Conservation (phyloP, 2,113 vertebrate species). For the Plestiodon gilberti region DNA sequence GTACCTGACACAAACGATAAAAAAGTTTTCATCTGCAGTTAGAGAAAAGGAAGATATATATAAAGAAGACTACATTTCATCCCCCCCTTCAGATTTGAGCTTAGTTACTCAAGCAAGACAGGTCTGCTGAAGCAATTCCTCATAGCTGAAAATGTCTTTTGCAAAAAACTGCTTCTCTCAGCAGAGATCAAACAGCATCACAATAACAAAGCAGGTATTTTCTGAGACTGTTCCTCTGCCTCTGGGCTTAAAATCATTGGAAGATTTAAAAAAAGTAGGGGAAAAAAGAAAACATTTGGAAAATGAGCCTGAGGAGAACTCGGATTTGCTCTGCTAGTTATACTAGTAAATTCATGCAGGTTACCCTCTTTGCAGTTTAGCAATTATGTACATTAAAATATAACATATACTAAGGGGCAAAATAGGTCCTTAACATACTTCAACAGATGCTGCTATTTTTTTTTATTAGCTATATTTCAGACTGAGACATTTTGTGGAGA, state of each 20-base stretch:
- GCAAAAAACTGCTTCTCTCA: neutral
- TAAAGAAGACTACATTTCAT: neutral
- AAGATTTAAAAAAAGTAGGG: neutral
- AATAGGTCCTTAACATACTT: neutral
- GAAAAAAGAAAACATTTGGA: neutral
- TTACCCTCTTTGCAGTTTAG: neutral
- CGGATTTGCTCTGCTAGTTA: neutral
- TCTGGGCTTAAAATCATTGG: slow-evolving; percentile 1
- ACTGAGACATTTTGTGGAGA: neutral
- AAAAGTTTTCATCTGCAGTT: neutral
- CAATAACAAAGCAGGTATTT: slow-evolving; percentile 16
- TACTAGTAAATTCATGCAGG: neutral
- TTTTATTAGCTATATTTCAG: neutral
- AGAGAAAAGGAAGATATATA: slow-evolving; percentile 1
- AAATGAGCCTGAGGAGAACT: neutral
- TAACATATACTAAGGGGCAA: neutral
- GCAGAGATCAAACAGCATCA: slow-evolving; percentile 17
- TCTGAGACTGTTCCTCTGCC: neutral
- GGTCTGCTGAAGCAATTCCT: neutral
- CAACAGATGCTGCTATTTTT: neutral
- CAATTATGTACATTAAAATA: neutral
- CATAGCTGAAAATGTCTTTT: slow-evolving; percentile 2
- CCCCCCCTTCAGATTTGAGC: neutral
- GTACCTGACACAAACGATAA: neutral
- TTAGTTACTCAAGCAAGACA: neutral